Base-by-base conservation (phyloP, 2,113 vertebrate genomes). In the Nansenia antarctica region DNA sequence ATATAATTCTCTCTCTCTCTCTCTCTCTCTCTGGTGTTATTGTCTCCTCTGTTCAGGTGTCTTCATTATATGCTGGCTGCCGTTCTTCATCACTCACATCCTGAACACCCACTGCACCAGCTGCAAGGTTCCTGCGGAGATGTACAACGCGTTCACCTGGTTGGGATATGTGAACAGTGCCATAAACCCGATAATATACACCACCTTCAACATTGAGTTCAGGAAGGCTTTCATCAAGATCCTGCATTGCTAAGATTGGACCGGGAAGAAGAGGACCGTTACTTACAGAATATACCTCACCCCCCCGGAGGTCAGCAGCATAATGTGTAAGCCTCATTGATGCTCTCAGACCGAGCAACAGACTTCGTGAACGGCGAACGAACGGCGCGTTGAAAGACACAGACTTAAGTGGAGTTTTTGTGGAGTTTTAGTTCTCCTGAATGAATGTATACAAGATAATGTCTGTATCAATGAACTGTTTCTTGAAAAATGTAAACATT, bases 151-250 rank as follows among this genome's bases (percentile, higher is more conserved):
- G 79, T 98, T 96, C 82, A 99, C 98, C 0, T 99, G 98, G 98
- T 93, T 98, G 65, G 98, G 98, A 70, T 98, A 99, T 0, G 97
- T 99, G 86, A 99, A 99, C 88, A 98, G 98, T 8, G 98, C 98
- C 1, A 93, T 99, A 79, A 99, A 99, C 85, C 98, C 98, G 22
- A 98, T 99, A 81, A 99, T 99, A 75, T 99, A 99, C 87, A 99
- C 98, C 58, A 99, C 98, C 73, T 99, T 99, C 86, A 99, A 99
- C 76, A 87, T 98, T 0, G 98, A 99, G 87, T 99, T 99, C 84
- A 93, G 98, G 86, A 99, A 98, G 88, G 98, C 98, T 74, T 99
- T 99, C 91, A 90, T 99, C 84, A 99, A 98, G 93, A 98, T 99
- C 82, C 92, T 99, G 78, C 97, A 96, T 87, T 99, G 98, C 89